Evolutionary conservation across 2,888 invertebrate genomes (phyloP).

Genomic region (Meghimatium bilineatum): DNA sequence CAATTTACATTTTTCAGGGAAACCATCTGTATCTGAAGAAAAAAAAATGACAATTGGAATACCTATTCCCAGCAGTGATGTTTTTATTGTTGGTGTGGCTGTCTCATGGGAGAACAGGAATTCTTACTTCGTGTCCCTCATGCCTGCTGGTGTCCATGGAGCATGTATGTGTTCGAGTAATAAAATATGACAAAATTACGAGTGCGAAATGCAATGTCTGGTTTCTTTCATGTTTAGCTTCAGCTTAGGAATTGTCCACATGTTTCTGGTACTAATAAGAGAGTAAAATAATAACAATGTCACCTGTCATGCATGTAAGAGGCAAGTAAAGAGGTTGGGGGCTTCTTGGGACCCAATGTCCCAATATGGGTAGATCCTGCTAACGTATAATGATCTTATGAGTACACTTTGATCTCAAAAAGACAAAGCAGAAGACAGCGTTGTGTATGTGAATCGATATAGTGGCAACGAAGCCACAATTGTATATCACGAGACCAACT

Average conservation of each 20-base stretch:
- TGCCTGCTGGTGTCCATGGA: constrained; percentile 7
- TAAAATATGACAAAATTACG: not conserved
- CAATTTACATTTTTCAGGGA: constrained; percentile 21
- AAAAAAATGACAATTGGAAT: constrained; percentile 23
- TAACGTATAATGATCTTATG: too few species aligned
- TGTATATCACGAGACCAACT: too few species aligned
- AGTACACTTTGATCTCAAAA: too few species aligned
- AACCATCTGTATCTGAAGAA: not conserved
- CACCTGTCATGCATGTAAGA: too few species aligned
- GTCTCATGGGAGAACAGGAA: constrained; percentile 75
- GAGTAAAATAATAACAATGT: too few species aligned
- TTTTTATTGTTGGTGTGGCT: constrained; percentile 73
- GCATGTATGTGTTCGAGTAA: constrained; percentile 1
- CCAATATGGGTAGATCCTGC: too few species aligned
- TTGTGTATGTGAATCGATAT: too few species aligned
- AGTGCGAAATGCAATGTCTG: not conserved
- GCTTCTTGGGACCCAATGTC: too few species aligned
- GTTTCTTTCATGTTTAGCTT: not conserved
- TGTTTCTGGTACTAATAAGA: too few species aligned
- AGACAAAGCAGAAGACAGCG: too few species aligned
- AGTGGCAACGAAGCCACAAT: too few species aligned
- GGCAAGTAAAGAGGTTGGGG: too few species aligned
- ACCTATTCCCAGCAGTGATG: constrained; percentile 54
- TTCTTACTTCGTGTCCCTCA: constrained; percentile 74
- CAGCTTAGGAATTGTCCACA: not conserved